Evolutionary conservation across 1,140 invertebrate species (phyloP).

Genomic region (Drosophila elegans): DNA sequence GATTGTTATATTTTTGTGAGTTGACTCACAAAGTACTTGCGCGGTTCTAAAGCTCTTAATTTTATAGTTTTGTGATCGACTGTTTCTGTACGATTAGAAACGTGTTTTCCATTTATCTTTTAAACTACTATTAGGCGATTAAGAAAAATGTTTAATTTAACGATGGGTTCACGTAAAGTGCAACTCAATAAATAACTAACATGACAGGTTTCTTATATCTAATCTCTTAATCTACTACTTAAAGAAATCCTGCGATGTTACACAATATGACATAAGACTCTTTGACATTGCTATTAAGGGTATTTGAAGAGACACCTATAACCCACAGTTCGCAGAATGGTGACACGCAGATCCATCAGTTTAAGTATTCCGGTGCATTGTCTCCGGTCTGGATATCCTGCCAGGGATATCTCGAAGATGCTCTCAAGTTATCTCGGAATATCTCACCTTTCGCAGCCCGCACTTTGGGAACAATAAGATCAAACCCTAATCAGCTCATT

Average conservation of each 20-base stretch:
- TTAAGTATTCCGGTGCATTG: constrained; percentile 10
- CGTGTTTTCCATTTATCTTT: too few species aligned
- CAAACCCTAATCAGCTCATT: constrained; percentile 49
- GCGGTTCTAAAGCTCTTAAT: too few species aligned
- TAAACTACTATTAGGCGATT: too few species aligned
- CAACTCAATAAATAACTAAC: not conserved
- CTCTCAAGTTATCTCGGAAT: constrained; percentile 11
- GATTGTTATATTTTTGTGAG: too few species aligned
- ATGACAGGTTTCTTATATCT: not conserved
- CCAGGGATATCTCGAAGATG: constrained; percentile 7
- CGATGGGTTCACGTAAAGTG: too few species aligned
- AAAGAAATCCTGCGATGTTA: not conserved
- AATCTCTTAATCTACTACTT: not conserved
- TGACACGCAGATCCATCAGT: constrained; percentile 21
- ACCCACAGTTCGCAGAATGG: constrained; percentile 23
- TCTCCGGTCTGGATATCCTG: not conserved
- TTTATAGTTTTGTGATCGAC: too few species aligned
- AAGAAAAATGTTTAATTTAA: too few species aligned
- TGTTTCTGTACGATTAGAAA: too few species aligned
- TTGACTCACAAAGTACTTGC: too few species aligned
- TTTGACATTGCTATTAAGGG: not conserved
- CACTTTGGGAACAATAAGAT: constrained; percentile 31
- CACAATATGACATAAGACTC: constrained; percentile 3
- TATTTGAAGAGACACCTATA: constrained; percentile 7
- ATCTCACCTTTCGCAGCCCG: constrained; percentile 21